Base-by-base conservation (phyloP, 2,797 vertebrate genomes). In the Danio albolineatus region DNA sequence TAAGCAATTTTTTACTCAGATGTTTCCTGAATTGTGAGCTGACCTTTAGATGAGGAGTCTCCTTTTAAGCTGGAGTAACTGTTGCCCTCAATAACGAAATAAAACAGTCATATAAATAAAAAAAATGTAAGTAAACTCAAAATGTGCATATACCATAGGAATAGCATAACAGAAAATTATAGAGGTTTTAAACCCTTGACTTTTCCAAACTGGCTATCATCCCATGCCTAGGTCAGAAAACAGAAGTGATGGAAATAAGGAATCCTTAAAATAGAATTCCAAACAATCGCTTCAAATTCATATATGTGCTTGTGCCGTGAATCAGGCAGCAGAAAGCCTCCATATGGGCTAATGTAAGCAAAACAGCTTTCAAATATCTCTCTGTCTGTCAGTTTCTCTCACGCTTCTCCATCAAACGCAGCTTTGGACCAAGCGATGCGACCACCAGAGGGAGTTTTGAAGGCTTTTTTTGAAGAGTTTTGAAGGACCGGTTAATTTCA, bases 391-490 rank as follows among this genome's bases (percentile, higher is more conserved):
- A 54, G 72, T 65, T 59, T 67, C 13, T n/a, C 17, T 66, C 57
- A 13, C 10, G 9, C 74, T 56, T 54, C 5, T 17, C 53, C 71
- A 64, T 69, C 54, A n/a, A 56, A 56, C 44, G 1, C 51, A 16
- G 56, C 62, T 41, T 79, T 61, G 53, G 69, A 81, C 36, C 73
- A 76, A 64, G n/a, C 64, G 8, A 53, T 82, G 43, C 73, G 38
- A 76, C 76, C 83, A 79, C 75, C 83, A 79, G 83, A 81, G 78
- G 75, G 76, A 83, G 76, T 62, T 71, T 74, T 85, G 79, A 86
- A 74, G 21, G 72, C 71, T 48, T 80, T 39, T 38, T 69, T 65
- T 69, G 73, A 76, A 82, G 53, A 79, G 62, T 76, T 73, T 81
- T 76, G 61, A 79, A 77, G 62, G 69, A 7, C 64, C 21, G 41